Conservation (phyloP, 1,140 invertebrate genomes). For the Melanaphis sacchari region DNA sequence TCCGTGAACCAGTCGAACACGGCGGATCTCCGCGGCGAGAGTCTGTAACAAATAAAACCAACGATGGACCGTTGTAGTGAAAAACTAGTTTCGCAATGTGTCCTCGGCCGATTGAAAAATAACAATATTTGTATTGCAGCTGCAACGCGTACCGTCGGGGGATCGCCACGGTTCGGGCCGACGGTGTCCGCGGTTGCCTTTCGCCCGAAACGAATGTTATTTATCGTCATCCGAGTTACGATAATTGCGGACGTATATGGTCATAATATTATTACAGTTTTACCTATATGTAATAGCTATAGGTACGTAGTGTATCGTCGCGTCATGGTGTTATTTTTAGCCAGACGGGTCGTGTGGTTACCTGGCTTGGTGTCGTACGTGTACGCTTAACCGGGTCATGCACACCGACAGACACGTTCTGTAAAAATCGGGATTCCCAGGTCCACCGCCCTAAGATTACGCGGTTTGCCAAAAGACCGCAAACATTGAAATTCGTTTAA, state of each 20-base stretch:
- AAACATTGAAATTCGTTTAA: conserved; percentile 28
- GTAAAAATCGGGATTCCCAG: background rate
- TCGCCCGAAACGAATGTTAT: background rate
- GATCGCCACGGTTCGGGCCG: background rate
- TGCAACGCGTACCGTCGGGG: background rate
- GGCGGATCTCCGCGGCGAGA: background rate
- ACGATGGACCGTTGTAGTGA: background rate
- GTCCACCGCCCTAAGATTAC: background rate
- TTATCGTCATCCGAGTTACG: background rate
- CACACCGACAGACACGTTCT: background rate
- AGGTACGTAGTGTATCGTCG: too few relatives aligned
- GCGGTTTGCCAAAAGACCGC: background rate
- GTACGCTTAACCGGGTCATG: background rate
- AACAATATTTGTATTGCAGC: background rate
- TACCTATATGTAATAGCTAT: background rate
- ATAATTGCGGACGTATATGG: background rate
- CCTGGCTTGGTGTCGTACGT: background rate
- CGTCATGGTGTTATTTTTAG: conserved; percentile 16
- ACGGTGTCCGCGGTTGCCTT: background rate
- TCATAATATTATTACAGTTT: background rate
- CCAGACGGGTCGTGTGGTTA: background rate
- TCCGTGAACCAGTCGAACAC: background rate
- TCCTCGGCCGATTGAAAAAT: background rate
- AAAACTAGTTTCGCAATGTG: background rate
- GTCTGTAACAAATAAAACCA: conserved; percentile 12